Evolutionary conservation across 2,888 invertebrate genomes (phyloP).

Genomic region (Podabrus alpinus): DNA sequence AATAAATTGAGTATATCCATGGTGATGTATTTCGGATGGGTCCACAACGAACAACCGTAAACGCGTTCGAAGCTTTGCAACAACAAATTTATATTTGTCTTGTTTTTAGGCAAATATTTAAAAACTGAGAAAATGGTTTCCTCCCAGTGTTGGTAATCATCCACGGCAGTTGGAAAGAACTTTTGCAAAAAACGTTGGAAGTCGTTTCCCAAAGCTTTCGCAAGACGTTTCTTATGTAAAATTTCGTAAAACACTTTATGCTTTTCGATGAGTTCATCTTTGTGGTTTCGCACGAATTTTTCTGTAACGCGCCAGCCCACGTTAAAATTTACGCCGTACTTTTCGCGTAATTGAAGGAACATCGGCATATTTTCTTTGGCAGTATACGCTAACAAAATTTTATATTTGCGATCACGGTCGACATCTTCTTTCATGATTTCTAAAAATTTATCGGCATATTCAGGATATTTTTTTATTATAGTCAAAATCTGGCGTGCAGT

Average conservation of each 20-base stretch:
- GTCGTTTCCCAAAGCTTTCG: slow-evolving; percentile 9
- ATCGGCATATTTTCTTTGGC: slow-evolving; percentile 6
- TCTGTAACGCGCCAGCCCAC: slow-evolving; percentile 23
- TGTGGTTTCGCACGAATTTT: slow-evolving; percentile 14
- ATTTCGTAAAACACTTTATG: neutral
- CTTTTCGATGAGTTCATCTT: slow-evolving; percentile 12
- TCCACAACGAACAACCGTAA: slow-evolving; percentile 3
- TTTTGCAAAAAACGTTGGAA: slow-evolving; percentile 14
- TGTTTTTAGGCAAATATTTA: neutral
- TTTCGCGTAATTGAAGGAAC: slow-evolving; percentile 16
- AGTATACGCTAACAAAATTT: slow-evolving; percentile 5
- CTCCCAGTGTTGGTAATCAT: neutral
- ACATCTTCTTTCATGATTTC: neutral
- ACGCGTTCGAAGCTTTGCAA: neutral
- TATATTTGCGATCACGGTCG: neutral
- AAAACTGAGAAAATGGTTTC: neutral
- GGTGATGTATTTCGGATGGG: neutral
- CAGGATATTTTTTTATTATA: slow-evolving; percentile 17
- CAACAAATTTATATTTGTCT: neutral
- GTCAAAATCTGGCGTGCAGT: slow-evolving; percentile 8
- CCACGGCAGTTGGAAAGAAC: slow-evolving; percentile 7
- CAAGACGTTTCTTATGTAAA: slow-evolving; percentile 9
- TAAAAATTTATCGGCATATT: slow-evolving; percentile 14
- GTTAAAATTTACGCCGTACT: slow-evolving; percentile 6
- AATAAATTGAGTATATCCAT: slow-evolving; percentile 5